A percentile compares a stretch with the other conserved stretches of the same genome.
Evolutionary conservation across 2,888 invertebrate species (phyloP).

Genomic region (Panopea generosa): DNA sequence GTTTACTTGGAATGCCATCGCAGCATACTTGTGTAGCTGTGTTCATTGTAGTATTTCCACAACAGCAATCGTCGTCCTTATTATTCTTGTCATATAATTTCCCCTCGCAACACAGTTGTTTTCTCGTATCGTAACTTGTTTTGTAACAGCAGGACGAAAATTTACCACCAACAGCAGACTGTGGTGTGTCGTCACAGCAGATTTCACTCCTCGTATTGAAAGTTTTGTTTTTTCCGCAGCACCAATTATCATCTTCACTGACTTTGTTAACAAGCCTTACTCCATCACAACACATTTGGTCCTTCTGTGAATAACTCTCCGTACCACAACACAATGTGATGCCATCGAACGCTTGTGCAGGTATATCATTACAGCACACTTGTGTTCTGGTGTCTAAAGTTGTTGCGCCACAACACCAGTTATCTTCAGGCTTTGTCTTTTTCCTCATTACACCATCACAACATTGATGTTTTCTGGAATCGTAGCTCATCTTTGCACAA

Average conservation of each 20-base stretch:
- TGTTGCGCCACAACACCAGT: constrained; percentile 45
- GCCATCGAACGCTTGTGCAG: constrained; percentile 15
- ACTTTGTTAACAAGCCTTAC: constrained; percentile 29
- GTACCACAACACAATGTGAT: constrained; percentile 49
- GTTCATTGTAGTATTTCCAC: constrained; percentile 50
- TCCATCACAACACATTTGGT: constrained; percentile 45
- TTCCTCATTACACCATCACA: constrained; percentile 43
- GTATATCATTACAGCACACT: constrained; percentile 47
- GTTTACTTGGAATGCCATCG: constrained; percentile 47
- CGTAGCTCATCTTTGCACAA: constrained; percentile 39
- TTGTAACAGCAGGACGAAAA: constrained; percentile 39
- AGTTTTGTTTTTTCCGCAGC: constrained; percentile 48
- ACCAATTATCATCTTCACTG: constrained; percentile 50
- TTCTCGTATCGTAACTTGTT: constrained; percentile 41
- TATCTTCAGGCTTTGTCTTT: constrained; percentile 32
- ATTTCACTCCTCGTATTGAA: constrained; percentile 39
- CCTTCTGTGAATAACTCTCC: constrained; percentile 31
- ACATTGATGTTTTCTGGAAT: constrained; percentile 34
- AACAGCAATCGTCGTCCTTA: constrained; percentile 44
- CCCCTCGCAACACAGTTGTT: constrained; percentile 44
- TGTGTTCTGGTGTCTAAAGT: constrained; percentile 44
- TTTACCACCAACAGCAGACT: constrained; percentile 24
- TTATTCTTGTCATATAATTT: constrained; percentile 35
- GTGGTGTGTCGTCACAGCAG: constrained; percentile 52
- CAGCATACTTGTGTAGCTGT: constrained; percentile 48